phyloP scores from a whole-genome alignment of 2,113 vertebrate species.

The Antennarius striatus region DNA sequence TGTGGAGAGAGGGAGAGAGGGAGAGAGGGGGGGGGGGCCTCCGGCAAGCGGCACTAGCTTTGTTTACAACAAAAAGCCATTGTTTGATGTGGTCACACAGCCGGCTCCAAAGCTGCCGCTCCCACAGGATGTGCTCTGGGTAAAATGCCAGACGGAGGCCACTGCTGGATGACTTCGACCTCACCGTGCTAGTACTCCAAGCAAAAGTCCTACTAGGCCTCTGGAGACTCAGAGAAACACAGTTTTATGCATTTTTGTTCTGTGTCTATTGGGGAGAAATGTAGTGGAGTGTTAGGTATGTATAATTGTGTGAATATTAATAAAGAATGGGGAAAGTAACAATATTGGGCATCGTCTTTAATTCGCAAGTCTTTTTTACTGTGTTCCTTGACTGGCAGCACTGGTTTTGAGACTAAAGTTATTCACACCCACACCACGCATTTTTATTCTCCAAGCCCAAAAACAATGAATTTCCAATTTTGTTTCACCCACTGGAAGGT shows the following conservation, averaged over 20 bases:
- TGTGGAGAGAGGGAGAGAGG: slow-evolving; percentile 33
- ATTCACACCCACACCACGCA: slow-evolving; percentile 29
- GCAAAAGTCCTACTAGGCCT: slow-evolving; percentile 59
- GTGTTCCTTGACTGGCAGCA: slow-evolving; percentile 5
- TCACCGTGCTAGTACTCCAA: slow-evolving; percentile 52
- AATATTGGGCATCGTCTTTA: background rate
- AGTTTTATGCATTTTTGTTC: slow-evolving; percentile 33
- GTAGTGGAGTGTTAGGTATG: slow-evolving; percentile 21
- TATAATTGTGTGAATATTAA: slow-evolving; percentile 7
- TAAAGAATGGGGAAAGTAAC: slow-evolving; percentile 13
- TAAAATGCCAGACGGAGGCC: slow-evolving; percentile 79
- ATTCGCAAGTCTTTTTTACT: slow-evolving; percentile 23
- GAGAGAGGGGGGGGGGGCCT: slow-evolving; percentile 60
- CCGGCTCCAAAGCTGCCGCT: slow-evolving; percentile 78
- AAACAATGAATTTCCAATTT: slow-evolving; percentile 42
- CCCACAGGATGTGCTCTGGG: slow-evolving; percentile 83
- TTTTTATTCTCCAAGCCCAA: slow-evolving; percentile 27
- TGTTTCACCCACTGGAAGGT: slow-evolving; percentile 52
- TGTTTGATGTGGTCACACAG: slow-evolving; percentile 82
- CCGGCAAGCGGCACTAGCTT: slow-evolving; percentile 81
- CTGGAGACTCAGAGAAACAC: slow-evolving; percentile 46
- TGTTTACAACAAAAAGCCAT: slow-evolving; percentile 86
- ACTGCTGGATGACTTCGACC: slow-evolving; percentile 75
- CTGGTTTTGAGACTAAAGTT: slow-evolving; percentile 30
- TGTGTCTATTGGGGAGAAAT: slow-evolving; percentile 25